Evolutionary conservation across 2,888 invertebrate genomes (phyloP).

Genomic region (Abrostola triplasia): DNA sequence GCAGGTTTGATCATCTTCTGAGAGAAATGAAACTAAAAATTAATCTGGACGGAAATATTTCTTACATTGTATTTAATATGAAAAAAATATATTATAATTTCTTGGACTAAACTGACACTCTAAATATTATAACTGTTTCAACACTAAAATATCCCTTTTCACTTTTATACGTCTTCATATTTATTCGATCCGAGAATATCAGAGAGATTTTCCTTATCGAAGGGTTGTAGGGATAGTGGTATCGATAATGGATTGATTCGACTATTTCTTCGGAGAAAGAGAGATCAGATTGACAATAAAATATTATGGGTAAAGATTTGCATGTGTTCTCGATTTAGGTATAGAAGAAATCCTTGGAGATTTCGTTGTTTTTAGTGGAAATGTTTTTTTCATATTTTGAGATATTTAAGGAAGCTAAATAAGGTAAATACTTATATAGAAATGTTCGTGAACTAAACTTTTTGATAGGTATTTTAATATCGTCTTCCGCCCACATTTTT

Average conservation of each 20-base stretch:
- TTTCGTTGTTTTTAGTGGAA: no score
- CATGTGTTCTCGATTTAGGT: conserved; percentile 10
- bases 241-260: conserved; percentile 37
- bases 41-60: no score
- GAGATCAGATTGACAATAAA: conserved; percentile 28
- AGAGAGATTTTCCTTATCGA: conserved; percentile 34
- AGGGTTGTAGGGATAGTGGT: conserved; percentile 31
- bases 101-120: neutral
- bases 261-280: conserved; percentile 19
- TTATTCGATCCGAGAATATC: conserved; percentile 34
- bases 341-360: neutral
- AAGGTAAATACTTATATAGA: no score
- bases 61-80: no score
- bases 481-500: no score
- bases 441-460: no score
- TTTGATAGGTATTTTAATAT: no score
- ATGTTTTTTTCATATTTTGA: no score
- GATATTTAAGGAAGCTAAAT: no score
- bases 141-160: conserved; percentile 23
- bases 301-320: conserved; percentile 29
- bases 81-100: neutral
- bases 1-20: no score
- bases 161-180: conserved; percentile 30
- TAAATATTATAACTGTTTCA: conserved; percentile 16
- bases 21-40: no score